These are phyloP conservation scores for Myotis planiceps DNA, from an alignment of 2,797 vertebrate genomes.

Conservation along the genomic window DNA sequence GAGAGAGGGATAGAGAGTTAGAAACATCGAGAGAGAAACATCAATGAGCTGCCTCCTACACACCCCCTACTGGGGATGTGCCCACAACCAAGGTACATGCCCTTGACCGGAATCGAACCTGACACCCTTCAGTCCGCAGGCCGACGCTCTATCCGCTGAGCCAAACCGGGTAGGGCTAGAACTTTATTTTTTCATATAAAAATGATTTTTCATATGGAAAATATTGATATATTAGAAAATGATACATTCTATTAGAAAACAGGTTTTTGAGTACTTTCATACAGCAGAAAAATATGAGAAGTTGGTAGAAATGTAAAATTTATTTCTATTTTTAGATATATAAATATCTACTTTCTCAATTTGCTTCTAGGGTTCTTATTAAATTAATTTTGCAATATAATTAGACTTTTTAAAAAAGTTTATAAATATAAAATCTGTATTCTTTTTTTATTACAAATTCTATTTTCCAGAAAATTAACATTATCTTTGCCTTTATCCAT, in stretches of 20 bases:
- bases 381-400: not conserved
- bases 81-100: too few relatives aligned
- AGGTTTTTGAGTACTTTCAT: not conserved
- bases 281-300: not conserved
- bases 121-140: too few relatives aligned
- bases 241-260: not conserved
- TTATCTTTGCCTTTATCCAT: not conserved
- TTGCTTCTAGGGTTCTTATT: not conserved
- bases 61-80: too few relatives aligned
- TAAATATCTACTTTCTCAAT: not conserved
- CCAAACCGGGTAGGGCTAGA: not conserved
- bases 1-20: too few relatives aligned
- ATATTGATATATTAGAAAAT: not conserved
- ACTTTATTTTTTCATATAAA: not conserved
- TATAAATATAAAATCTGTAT: slow-evolving; percentile 4
- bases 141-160: too few relatives aligned
- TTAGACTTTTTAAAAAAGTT: not conserved
- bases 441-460: not conserved
- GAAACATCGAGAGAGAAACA: too few relatives aligned
- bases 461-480: slow-evolving; percentile 13
- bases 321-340: not conserved
- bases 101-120: too few relatives aligned
- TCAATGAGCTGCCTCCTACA: too few relatives aligned
- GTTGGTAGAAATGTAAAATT: not conserved
- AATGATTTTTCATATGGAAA: not conserved